Evolutionary conservation across 2,113 vertebrate species (phyloP), one percentile per base, ranked within the genome.

Genomic region (Nyctereutes procyonoides): DNA sequence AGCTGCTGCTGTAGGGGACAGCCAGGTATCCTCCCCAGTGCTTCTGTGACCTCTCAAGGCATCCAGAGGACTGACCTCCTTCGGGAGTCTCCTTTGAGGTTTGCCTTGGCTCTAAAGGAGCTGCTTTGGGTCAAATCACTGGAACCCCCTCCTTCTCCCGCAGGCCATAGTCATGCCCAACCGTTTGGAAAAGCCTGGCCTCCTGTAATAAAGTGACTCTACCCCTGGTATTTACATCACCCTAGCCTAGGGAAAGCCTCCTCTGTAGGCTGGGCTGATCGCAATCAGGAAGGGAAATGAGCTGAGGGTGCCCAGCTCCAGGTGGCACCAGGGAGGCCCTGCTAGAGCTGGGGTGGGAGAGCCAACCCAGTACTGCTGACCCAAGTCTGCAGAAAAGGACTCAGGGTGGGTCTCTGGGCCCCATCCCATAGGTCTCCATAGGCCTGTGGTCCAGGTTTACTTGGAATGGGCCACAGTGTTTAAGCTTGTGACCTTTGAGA

Each of bases 201-300:
- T 5, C 14, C 32, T 22, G 43, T 65, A 43, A 53, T 58, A 67
- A 43, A 87, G 48, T 56, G 83, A 80, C 92, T 89, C 74, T 22
- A 62, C 73, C 48, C 17, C 1, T 9, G 30, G 24, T 0, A 0
- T 67, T 79, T 92, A 69, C 9, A 1, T 97, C 97, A 96, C 55
- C 43, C 48, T n/a, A 43, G 60, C 79, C 83, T 22, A 74, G 28
- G 88, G 86, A 88, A 79, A 90, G 11, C 38, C 74, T 87, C 55
- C 56, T 74, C 20, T 7, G 20, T 8, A 30, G 82, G 56, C 38
- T 2, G 43, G 71, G 30, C 55, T 84, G 96, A 97, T 97, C 24
- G n/a, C 74, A 48, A 73, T 97, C 88, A 63, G 19, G 9, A 86
- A 90, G 79, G 24, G 65, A 80, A 93, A 63, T 48, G 48, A 93